A percentile compares a stretch with the other conserved stretches of the same genome.
phyloP scores from a whole-genome alignment of 1,140 invertebrate species.

The Chionoecetes opilio region DNA sequence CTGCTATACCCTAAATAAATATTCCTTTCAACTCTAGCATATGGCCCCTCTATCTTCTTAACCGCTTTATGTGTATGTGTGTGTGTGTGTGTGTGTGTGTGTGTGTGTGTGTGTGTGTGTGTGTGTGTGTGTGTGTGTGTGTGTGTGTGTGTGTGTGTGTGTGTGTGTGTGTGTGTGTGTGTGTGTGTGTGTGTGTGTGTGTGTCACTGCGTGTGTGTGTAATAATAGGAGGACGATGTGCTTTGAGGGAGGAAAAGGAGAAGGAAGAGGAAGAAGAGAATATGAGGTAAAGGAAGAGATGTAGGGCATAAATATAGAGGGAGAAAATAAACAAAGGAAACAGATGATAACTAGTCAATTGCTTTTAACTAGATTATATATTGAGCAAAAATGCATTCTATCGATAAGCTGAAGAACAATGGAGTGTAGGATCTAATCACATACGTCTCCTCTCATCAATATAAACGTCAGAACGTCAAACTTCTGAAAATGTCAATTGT shows the following conservation, averaged over 20 bases:
- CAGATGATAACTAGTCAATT: neutral
- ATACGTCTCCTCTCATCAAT: neutral
- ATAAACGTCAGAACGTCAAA: no score
- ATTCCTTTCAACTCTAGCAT: neutral
- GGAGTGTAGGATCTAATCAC: neutral
- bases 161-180: neutral
- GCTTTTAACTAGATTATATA: neutral
- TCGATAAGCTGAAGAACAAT: neutral
- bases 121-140: neutral
- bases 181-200: slow-evolving; percentile 27
- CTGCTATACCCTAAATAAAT: neutral
- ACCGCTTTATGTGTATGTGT: neutral
- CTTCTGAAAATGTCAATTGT: neutral
- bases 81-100: neutral
- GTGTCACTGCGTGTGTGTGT: neutral
- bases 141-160: neutral
- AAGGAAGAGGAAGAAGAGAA: neutral
- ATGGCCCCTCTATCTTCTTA: neutral
- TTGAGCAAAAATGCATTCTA: neutral
- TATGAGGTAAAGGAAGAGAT: neutral
- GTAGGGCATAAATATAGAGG: neutral
- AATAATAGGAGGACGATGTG: neutral
- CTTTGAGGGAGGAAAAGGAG: neutral
- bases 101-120: neutral
- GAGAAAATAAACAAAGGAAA: neutral